These are phyloP conservation scores for Lanius ludovicianus DNA, from an alignment of 2,113 vertebrate genomes.

Conservation along the genomic window DNA sequence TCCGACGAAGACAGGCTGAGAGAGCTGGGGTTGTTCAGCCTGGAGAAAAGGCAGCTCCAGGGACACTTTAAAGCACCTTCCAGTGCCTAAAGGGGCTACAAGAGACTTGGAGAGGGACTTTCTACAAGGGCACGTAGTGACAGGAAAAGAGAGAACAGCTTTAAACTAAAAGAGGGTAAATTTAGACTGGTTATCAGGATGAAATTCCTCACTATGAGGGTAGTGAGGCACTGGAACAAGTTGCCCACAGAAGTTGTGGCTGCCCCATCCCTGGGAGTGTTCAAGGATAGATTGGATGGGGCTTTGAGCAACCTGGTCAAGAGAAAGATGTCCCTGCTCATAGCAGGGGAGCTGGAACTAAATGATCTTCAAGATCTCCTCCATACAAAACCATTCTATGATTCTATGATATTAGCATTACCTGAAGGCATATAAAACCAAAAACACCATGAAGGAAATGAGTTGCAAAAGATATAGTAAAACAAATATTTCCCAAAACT, in stretches of 20 bases:
- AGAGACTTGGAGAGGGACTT: background rate
- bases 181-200: background rate
- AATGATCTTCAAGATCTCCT: background rate
- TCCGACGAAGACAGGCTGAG: background rate
- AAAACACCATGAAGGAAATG: background rate
- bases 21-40: background rate
- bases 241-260: background rate
- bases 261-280: background rate
- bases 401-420: background rate
- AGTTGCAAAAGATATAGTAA: background rate
- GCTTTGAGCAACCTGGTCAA: background rate
- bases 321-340: background rate
- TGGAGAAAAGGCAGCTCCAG: background rate
- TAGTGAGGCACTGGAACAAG: background rate
- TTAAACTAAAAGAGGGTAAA: background rate
- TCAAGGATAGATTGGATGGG: background rate
- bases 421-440: background rate
- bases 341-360: background rate
- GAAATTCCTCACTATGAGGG: background rate
- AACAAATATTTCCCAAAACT: background rate
- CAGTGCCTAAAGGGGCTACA: background rate
- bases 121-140: background rate
- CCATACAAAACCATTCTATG: background rate
- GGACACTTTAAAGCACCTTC: background rate
- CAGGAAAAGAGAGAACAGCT: background rate